phyloP scores from a whole-genome alignment of 2,888 invertebrate species.

The Ophion slaviceki region DNA sequence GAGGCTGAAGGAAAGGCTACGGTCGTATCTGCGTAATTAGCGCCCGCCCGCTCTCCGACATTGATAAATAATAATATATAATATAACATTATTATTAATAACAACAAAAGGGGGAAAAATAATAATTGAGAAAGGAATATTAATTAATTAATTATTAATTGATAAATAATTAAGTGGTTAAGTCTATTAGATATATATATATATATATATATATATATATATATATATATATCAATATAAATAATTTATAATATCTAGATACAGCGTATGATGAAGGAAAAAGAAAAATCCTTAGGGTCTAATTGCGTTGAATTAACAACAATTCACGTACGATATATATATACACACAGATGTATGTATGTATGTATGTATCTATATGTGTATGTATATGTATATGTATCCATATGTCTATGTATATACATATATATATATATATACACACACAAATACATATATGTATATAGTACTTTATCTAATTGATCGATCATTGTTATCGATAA shows the following conservation, averaged over 20 bases:
- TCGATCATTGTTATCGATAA: slow-evolving; percentile 54
- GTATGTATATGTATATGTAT: slow-evolving; percentile 11
- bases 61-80: slow-evolving; percentile 77
- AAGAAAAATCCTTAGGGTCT: slow-evolving; percentile 61
- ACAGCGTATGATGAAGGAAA: slow-evolving; percentile 56
- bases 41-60: slow-evolving; percentile 82
- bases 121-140: slow-evolving; percentile 74
- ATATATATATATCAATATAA: slow-evolving; percentile 74
- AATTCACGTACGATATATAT: slow-evolving; percentile 46
- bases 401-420: slow-evolving; percentile 4
- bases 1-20: slow-evolving; percentile 66
- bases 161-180: slow-evolving; percentile 81
- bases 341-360: slow-evolving; percentile 26
- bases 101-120: slow-evolving; percentile 61
- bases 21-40: slow-evolving; percentile 80
- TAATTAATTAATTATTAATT: slow-evolving; percentile 81
- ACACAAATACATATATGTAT: slow-evolving; percentile 46
- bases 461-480: slow-evolving; percentile 53
- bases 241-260: slow-evolving; percentile 74
- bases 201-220: slow-evolving; percentile 74
- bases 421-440: slow-evolving; percentile 33
- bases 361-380: slow-evolving; percentile 32
- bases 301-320: slow-evolving; percentile 54
- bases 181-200: slow-evolving; percentile 78
- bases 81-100: slow-evolving; percentile 65